These are phyloP conservation scores for Diplolepis rosae DNA, from an alignment of 2,888 invertebrate genomes.

Conservation along the genomic window DNA sequence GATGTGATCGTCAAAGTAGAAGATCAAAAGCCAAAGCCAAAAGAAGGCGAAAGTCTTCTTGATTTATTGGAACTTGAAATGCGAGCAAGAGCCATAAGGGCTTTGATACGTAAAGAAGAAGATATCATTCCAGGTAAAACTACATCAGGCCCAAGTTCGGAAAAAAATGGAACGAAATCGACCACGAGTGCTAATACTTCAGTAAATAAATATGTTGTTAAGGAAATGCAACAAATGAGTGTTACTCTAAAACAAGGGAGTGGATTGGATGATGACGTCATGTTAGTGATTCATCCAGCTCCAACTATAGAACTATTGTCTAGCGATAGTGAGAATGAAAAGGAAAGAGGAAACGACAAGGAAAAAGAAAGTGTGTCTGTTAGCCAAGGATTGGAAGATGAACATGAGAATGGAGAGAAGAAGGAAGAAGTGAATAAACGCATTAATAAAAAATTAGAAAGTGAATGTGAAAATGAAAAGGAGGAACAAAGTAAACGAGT, in stretches of 20 bases:
- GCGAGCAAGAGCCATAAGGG: constrained; percentile 77
- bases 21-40: constrained; percentile 50
- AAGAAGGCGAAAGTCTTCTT: constrained; percentile 73
- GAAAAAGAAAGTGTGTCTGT: constrained; percentile 38
- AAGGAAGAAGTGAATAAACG: constrained; percentile 45
- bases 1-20: constrained; percentile 59
- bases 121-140: constrained; percentile 58
- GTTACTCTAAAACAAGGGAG: constrained; percentile 56
- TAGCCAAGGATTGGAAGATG: constrained; percentile 44
- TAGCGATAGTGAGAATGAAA: constrained; percentile 64
- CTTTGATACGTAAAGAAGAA: constrained; percentile 73
- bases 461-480: constrained; percentile 35
- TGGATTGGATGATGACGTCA: constrained; percentile 70
- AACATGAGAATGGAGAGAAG: constrained; percentile 46
- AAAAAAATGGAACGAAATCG: constrained; percentile 26
- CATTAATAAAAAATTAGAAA: constrained; percentile 35
- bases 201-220: constrained; percentile 46
- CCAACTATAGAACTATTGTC: constrained; percentile 69
- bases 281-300: constrained; percentile 67
- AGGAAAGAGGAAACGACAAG: constrained; percentile 53
- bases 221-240: constrained; percentile 59
- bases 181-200: constrained; percentile 39
- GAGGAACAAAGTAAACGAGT: constrained; percentile 37
- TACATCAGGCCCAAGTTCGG: constrained; percentile 36
- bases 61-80: constrained; percentile 78